Conservation (phyloP, 2,888 invertebrate genomes). For the Aplocera efformata region DNA sequence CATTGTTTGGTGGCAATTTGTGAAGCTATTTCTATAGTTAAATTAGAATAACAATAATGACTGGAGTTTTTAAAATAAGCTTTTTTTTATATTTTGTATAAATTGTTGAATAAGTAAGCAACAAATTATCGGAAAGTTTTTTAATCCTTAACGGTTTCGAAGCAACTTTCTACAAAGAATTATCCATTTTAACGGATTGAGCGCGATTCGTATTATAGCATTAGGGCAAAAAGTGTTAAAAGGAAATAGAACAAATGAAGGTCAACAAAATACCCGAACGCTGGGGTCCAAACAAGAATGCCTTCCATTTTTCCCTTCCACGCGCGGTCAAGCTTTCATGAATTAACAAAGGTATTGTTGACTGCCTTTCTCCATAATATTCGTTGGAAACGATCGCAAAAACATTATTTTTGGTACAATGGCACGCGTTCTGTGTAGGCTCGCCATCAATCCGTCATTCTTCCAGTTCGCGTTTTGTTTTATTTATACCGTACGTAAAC, state of each 20-base stretch:
- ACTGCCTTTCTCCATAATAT: slow-evolving; percentile 21
- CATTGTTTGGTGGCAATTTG: too few species aligned
- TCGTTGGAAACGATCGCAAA: slow-evolving; percentile 19
- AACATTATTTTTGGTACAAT: slow-evolving; percentile 21
- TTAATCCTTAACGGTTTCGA: too few species aligned
- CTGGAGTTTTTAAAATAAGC: too few species aligned
- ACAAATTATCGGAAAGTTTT: too few species aligned
- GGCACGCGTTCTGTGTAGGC: slow-evolving; percentile 8
- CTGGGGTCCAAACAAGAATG: slow-evolving; percentile 11
- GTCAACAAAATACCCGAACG: slow-evolving; percentile 8
- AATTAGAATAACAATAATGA: too few species aligned
- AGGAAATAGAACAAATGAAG: slow-evolving; percentile 21
- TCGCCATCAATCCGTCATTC: slow-evolving; percentile 17
- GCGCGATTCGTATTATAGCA: too few species aligned
- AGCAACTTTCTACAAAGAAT: too few species aligned
- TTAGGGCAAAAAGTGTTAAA: slow-evolving; percentile 7
- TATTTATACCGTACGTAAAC: neutral
- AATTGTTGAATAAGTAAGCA: too few species aligned
- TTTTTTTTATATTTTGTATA: too few species aligned
- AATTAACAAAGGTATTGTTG: slow-evolving; percentile 35
- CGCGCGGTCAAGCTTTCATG: slow-evolving; percentile 36
- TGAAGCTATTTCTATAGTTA: too few species aligned
- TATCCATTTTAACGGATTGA: too few species aligned
- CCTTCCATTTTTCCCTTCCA: slow-evolving; percentile 41
- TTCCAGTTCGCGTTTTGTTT: slow-evolving; percentile 6